These are phyloP conservation scores for Nothoprocta pentlandii DNA, from an alignment of 2,113 vertebrate species.

Conservation along the genomic window DNA sequence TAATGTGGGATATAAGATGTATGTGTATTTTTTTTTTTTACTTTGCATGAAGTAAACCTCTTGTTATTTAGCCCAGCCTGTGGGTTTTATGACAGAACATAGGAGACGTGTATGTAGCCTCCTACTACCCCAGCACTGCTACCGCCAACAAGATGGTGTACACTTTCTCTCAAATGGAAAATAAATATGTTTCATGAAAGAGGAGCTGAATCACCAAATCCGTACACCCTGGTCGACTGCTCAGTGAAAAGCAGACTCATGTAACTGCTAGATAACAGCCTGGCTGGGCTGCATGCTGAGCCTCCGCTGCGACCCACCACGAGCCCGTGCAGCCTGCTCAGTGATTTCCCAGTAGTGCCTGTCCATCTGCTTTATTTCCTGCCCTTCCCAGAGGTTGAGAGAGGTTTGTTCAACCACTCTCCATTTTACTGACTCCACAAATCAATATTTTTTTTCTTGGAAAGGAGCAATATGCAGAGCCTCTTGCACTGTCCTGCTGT, in stretches of 20 bases:
- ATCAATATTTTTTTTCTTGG: slow-evolving; percentile 49
- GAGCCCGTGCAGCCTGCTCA: neutral
- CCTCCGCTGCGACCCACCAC: neutral
- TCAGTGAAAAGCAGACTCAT: neutral
- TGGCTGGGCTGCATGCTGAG: neutral
- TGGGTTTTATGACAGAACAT: neutral
- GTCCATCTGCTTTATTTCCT: neutral
- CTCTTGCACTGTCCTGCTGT: slow-evolving; percentile 15
- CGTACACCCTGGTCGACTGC: neutral
- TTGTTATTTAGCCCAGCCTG: neutral
- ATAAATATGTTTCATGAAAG: neutral
- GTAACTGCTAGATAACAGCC: neutral
- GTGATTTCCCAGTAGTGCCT: slow-evolving; percentile 45
- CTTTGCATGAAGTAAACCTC: neutral
- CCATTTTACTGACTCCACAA: slow-evolving; percentile 57
- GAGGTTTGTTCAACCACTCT: slow-evolving; percentile 22
- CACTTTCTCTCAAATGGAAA: slow-evolving; percentile 18
- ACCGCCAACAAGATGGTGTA: slow-evolving; percentile 14
- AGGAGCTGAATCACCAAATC: slow-evolving; percentile 17
- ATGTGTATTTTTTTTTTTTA: neutral
- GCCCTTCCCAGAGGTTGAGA: neutral
- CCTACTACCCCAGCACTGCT: neutral
- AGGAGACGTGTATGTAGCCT: neutral
- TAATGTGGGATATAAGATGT: neutral
- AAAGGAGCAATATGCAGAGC: slow-evolving; percentile 51